These are phyloP conservation scores for Oreonectes daqikongensis DNA, from an alignment of 2,797 vertebrate species.

Conservation along the genomic window DNA sequence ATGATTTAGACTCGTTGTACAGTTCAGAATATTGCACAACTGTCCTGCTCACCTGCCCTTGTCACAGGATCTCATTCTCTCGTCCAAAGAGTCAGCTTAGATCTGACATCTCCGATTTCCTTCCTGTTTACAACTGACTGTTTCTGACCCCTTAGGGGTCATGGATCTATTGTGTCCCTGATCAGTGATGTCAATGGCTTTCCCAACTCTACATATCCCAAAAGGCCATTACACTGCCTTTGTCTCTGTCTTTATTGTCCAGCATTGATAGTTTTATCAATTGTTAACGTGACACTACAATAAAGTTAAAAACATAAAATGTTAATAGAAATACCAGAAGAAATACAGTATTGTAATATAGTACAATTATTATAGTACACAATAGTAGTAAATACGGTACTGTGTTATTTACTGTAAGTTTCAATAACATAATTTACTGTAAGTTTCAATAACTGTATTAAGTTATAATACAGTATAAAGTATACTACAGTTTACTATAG, in stretches of 20 bases:
- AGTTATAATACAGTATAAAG: too few relatives aligned
- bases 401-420: too few relatives aligned
- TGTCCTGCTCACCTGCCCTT: slow-evolving; percentile 47
- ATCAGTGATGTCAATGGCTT: slow-evolving; percentile 69
- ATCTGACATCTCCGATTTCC: slow-evolving; percentile 73
- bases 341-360: too few relatives aligned
- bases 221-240: neutral
- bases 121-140: slow-evolving; percentile 71
- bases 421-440: too few relatives aligned
- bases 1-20: too few relatives aligned
- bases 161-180: slow-evolving; percentile 63
- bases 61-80: slow-evolving; percentile 68
- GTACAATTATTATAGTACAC: neutral
- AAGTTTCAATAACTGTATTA: too few relatives aligned
- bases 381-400: too few relatives aligned
- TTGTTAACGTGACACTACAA: neutral
- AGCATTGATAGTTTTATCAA: neutral
- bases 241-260: neutral
- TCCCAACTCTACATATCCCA: slow-evolving; percentile 62
- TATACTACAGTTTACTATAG: too few relatives aligned
- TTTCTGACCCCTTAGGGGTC: slow-evolving; percentile 68
- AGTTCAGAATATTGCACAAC: slow-evolving; percentile 34
- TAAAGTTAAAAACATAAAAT: neutral
- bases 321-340: too few relatives aligned
- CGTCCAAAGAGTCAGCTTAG: slow-evolving; percentile 65